Conservation (phyloP, 2,797 vertebrate species). For the Hirundo rustica region DNA sequence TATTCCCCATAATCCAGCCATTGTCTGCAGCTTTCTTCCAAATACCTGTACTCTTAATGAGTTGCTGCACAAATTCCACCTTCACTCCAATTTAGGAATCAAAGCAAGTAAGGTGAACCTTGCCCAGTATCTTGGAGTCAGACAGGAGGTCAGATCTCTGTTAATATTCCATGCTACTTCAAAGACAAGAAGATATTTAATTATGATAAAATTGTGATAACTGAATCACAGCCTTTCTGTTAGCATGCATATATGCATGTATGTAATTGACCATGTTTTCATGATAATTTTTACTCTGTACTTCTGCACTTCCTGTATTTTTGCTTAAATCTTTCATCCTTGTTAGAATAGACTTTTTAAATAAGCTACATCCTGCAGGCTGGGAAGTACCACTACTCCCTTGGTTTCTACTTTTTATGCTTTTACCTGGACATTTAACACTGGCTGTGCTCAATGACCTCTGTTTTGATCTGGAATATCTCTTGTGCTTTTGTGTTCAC, state of each 20-base stretch:
- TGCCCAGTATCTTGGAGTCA: neutral
- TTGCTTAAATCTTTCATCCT: neutral
- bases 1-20: neutral
- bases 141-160: neutral
- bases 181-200: neutral
- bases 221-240: neutral
- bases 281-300: neutral
- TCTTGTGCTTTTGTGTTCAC: neutral
- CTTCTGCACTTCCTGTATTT: neutral
- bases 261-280: rapidly evolving
- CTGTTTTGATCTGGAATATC: neutral
- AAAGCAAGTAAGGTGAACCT: neutral
- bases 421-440: neutral
- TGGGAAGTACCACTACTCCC: neutral
- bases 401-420: neutral
- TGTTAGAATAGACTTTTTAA: neutral
- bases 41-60: neutral
- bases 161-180: neutral
- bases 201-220: neutral
- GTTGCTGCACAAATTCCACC: neutral
- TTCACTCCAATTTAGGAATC: neutral
- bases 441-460: neutral
- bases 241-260: neutral
- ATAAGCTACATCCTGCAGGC: neutral
- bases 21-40: neutral